phyloP scores from a whole-genome alignment of 1,140 invertebrate genomes.

The Branchinecta lindahli region DNA sequence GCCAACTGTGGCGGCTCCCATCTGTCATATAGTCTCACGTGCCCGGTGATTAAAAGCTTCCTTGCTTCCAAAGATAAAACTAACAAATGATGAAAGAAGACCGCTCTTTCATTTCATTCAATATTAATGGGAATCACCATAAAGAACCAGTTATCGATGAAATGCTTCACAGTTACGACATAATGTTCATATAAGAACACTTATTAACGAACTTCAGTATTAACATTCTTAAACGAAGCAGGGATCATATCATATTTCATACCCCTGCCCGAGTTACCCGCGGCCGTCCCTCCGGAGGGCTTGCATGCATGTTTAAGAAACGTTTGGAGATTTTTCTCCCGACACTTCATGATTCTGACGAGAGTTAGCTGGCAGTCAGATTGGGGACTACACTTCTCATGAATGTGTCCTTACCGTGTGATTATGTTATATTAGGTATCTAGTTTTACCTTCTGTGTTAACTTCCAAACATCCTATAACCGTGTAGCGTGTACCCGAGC shows the following conservation, averaged over 20 bases:
- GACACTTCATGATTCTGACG: not conserved
- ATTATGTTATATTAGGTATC: too few relatives aligned
- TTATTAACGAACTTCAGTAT: conserved; percentile 1
- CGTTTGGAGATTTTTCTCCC: not conserved
- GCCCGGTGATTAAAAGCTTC: too few relatives aligned
- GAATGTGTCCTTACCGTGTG: not conserved
- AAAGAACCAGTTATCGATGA: not conserved
- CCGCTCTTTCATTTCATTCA: not conserved
- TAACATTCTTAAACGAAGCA: not conserved
- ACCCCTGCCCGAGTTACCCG: not conserved
- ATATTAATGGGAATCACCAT: not conserved
- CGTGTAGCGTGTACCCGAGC: too few relatives aligned
- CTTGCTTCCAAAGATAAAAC: too few relatives aligned
- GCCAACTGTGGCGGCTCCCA: too few relatives aligned
- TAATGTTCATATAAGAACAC: not conserved
- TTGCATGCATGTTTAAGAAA: conserved; percentile 4
- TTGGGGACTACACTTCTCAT: not conserved
- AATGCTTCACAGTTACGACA: not conserved
- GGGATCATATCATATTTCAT: not conserved
- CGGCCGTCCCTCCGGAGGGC: not conserved
- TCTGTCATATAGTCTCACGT: too few relatives aligned
- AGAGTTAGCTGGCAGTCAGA: not conserved
- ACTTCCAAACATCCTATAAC: too few relatives aligned
- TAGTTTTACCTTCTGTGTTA: too few relatives aligned
- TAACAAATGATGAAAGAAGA: conserved; percentile 6